Evolutionary conservation across 2,888 invertebrate genomes (phyloP).

Genomic region (Eilema depressum): DNA sequence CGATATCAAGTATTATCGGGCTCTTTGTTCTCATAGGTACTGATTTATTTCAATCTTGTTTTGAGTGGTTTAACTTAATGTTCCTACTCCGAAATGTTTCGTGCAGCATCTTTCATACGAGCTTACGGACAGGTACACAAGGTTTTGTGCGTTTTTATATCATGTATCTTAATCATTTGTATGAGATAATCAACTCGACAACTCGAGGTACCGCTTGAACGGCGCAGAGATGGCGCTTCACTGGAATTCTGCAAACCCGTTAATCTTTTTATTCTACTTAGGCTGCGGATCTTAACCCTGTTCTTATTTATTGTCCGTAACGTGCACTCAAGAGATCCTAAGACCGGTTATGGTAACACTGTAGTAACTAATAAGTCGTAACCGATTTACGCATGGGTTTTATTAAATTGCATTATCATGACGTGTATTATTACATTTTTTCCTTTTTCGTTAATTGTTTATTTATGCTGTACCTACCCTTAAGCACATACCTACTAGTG

Average conservation of each 20-base stretch:
- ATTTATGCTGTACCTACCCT: not conserved
- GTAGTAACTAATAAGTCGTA: slow-evolving; percentile 23
- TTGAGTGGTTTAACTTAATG: slow-evolving; percentile 46
- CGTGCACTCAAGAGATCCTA: slow-evolving; percentile 51
- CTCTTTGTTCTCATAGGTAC: slow-evolving; percentile 25
- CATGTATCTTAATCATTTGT: slow-evolving; percentile 38
- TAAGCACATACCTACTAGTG: not conserved
- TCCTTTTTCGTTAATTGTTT: slow-evolving; percentile 23
- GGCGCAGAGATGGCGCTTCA: slow-evolving; percentile 28
- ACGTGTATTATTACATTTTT: slow-evolving; percentile 26
- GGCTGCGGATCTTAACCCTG: slow-evolving; percentile 73
- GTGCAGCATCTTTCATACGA: slow-evolving; percentile 80
- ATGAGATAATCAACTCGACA: slow-evolving; percentile 28
- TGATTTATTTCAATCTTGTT: slow-evolving; percentile 26
- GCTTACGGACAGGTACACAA: slow-evolving; percentile 74
- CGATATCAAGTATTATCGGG: slow-evolving; percentile 24
- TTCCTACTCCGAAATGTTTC: slow-evolving; percentile 72
- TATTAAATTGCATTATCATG: slow-evolving; percentile 27
- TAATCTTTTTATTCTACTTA: slow-evolving; percentile 76
- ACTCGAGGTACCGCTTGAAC: slow-evolving; percentile 27
- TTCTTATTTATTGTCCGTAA: slow-evolving; percentile 58
- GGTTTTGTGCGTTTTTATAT: slow-evolving; percentile 35
- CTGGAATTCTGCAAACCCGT: slow-evolving; percentile 76
- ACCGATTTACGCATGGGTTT: slow-evolving; percentile 34
- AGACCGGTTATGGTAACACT: slow-evolving; percentile 58